A percentile compares a stretch with the other conserved stretches of the same genome.
phyloP scores from a whole-genome alignment of 2,797 vertebrate species.

The Hipposideros larvatus region DNA sequence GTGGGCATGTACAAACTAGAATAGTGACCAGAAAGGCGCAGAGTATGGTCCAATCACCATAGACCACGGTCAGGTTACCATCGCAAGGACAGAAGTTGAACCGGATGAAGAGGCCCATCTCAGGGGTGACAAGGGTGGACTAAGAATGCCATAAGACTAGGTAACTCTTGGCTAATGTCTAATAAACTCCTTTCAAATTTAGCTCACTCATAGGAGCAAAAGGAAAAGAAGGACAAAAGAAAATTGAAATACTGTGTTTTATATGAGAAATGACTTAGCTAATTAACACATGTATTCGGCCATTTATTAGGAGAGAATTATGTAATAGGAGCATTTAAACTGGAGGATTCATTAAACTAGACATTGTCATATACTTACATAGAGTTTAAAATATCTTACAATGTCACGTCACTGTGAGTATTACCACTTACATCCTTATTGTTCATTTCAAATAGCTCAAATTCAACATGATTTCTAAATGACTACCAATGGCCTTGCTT shows the following conservation, averaged over 20 bases:
- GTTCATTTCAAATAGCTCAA: constrained; percentile 36
- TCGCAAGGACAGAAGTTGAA: background rate
- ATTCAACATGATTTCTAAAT: constrained; percentile 32
- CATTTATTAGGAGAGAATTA: background rate
- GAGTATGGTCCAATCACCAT: background rate
- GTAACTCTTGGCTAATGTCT: background rate
- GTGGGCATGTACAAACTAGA: background rate
- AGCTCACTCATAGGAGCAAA: background rate
- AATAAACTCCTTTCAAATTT: background rate
- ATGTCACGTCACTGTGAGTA: background rate
- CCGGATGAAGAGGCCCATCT: background rate
- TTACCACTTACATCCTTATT: background rate
- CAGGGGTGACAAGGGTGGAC: background rate
- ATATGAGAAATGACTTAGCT: background rate
- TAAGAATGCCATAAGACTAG: background rate
- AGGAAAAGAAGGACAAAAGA: background rate
- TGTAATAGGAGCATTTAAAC: background rate
- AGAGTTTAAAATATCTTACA: background rate
- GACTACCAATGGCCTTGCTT: background rate
- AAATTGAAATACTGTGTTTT: background rate
- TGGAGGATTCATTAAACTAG: background rate
- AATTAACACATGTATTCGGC: background rate
- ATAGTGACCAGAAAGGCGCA: background rate
- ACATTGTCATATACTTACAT: background rate
- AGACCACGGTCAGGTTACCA: background rate